Conservation (phyloP, 2,113 vertebrate genomes). For the Mirza zaza region DNA sequence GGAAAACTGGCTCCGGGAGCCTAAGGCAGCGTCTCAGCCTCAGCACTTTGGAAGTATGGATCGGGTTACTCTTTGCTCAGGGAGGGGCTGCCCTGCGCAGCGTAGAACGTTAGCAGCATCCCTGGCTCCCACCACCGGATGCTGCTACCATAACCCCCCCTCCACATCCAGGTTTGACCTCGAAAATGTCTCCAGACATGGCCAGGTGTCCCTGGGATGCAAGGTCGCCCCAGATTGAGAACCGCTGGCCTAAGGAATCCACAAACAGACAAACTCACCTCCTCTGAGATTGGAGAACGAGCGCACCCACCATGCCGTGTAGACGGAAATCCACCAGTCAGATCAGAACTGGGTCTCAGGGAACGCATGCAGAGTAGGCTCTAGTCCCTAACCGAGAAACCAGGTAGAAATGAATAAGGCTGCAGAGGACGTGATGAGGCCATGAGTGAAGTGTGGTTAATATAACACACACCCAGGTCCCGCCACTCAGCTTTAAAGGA, state of each 20-base stretch:
- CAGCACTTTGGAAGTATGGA: accelerated
- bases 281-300: background rate
- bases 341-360: background rate
- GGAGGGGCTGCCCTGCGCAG: accelerated
- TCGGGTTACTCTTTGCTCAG: accelerated
- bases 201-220: background rate
- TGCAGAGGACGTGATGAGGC: accelerated
- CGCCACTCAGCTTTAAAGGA: background rate
- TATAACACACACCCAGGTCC: accelerated
- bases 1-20: background rate
- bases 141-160: background rate
- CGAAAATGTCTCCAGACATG: background rate
- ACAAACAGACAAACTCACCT: background rate
- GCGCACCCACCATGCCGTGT: accelerated
- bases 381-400: too few species aligned
- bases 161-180: background rate
- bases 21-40: background rate
- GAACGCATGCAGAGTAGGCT: accelerated
- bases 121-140: too few species aligned
- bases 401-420: background rate
- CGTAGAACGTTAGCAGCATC: accelerated
- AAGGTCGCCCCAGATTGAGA: background rate
- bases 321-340: background rate
- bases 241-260: background rate
- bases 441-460: accelerated